phyloP scores from a whole-genome alignment of 2,797 vertebrate species.

The Pitangus sulphuratus region DNA sequence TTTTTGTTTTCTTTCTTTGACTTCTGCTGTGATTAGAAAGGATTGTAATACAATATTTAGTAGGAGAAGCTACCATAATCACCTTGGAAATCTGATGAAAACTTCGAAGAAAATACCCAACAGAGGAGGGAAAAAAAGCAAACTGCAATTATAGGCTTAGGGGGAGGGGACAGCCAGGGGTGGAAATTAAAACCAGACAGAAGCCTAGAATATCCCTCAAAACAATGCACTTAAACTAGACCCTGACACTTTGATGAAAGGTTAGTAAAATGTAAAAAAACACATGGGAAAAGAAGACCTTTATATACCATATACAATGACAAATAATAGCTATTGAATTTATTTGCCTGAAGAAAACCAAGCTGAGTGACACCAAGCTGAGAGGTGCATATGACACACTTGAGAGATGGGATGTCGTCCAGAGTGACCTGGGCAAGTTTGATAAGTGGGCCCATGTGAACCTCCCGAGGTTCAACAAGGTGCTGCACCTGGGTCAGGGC shows the following conservation, averaged over 20 bases:
- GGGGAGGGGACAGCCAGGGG: accelerated
- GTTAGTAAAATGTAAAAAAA: not conserved
- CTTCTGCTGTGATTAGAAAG: not conserved
- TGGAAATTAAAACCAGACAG: not conserved
- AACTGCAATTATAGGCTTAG: not conserved
- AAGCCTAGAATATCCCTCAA: not conserved
- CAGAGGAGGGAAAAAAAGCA: accelerated
- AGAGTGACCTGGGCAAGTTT: not conserved
- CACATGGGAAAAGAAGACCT: not conserved
- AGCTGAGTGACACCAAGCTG: not conserved
- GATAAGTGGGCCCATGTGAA: not conserved
- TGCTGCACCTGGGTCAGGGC: not conserved
- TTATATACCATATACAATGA: not conserved
- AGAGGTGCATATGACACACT: accelerated
- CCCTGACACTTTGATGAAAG: not conserved
- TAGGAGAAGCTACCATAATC: not conserved
- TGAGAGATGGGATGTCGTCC: not conserved
- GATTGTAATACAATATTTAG: not conserved
- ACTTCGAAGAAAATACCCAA: not conserved
- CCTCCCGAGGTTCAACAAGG: not conserved
- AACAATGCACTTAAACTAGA: not conserved
- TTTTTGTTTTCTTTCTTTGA: not conserved
- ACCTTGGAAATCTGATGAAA: not conserved
- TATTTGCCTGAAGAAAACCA: not conserved
- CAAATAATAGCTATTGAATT: not conserved